phyloP scores from a whole-genome alignment of 2,113 vertebrate species.

The Haliaeetus leucogaster region DNA sequence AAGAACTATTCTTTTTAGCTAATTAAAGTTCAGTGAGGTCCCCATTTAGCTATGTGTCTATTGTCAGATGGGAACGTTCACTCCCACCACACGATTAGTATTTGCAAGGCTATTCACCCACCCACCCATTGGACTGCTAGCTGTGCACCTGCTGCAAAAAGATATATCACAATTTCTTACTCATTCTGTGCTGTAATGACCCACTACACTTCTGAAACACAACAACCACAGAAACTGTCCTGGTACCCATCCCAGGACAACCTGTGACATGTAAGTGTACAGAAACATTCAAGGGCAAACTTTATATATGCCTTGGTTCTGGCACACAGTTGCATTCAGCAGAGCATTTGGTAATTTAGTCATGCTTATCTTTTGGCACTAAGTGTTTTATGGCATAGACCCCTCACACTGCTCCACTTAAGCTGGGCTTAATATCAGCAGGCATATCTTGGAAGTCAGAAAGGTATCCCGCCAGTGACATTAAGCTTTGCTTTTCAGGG shows the following conservation, averaged over 20 bases:
- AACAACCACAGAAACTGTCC: not conserved
- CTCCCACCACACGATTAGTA: not conserved
- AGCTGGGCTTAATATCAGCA: not conserved
- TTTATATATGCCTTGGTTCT: not conserved
- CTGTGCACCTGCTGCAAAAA: not conserved
- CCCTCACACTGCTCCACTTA: not conserved
- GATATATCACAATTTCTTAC: not conserved
- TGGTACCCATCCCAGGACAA: not conserved
- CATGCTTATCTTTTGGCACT: not conserved
- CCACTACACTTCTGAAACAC: not conserved
- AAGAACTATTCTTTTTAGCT: conserved; percentile 13
- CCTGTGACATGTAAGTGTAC: not conserved
- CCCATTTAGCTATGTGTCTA: not conserved
- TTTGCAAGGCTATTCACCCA: not conserved
- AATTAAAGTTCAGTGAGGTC: not conserved
- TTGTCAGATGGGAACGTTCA: not conserved
- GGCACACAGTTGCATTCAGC: not conserved
- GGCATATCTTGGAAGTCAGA: not conserved
- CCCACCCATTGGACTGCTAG: not conserved
- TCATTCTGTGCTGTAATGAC: not conserved
- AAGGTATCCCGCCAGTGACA: not conserved
- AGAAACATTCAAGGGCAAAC: not conserved
- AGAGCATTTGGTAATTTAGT: not conserved
- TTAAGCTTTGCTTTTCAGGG: not conserved
- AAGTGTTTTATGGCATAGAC: not conserved